Percentiles rank a stretch among this genome's conserved stretches.
Evolutionary conservation across 2,113 vertebrate species (phyloP).

Genomic region (Tenebrosternarchus preto): DNA sequence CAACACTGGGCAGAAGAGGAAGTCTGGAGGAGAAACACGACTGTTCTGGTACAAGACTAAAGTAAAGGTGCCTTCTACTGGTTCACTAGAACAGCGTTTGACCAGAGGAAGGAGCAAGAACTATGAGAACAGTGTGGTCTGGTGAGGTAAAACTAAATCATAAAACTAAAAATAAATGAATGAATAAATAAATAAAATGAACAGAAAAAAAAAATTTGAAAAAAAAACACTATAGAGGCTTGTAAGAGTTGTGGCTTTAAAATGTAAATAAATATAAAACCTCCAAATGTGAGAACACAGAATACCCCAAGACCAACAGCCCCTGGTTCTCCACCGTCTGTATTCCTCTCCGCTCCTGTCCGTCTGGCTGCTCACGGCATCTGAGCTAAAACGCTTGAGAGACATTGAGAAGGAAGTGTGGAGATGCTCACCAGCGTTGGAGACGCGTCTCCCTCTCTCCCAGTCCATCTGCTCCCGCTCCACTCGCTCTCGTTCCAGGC

Average conservation of each 20-base stretch:
- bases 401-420: neutral
- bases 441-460: constrained; percentile 88
- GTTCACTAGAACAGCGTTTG: neutral
- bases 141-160: neutral
- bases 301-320: too few species aligned
- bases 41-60: constrained; percentile 7
- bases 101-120: too few species aligned
- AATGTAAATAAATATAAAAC: too few species aligned
- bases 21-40: constrained; percentile 3
- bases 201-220: too few species aligned
- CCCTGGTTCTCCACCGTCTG: constrained; percentile 5
- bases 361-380: neutral
- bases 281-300: too few species aligned
- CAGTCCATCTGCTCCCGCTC: constrained; percentile 81
- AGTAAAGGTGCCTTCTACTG: neutral
- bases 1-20: constrained; percentile 52
- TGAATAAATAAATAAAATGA: neutral
- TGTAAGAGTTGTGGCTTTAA: too few species aligned
- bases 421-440: constrained; percentile 84
- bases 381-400: neutral
- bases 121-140: neutral
- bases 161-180: neutral
- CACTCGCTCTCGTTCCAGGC: constrained; percentile 61
- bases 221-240: neutral
- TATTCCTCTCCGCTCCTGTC: neutral